phyloP scores from a whole-genome alignment of 2,797 vertebrate species.

The Tiaroga cobitis region DNA sequence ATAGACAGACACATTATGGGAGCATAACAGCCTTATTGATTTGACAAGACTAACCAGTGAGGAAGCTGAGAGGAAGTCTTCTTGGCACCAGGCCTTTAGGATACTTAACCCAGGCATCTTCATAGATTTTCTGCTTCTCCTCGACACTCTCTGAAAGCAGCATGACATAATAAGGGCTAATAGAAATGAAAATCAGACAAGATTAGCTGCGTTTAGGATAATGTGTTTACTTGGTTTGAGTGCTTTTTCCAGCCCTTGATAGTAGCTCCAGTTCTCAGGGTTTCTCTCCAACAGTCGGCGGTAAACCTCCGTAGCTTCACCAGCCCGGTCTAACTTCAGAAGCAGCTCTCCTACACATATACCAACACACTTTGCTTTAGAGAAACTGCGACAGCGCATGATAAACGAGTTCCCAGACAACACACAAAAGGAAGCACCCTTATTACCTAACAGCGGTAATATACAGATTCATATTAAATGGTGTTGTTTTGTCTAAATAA shows the following conservation, averaged over 20 bases:
- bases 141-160: slow-evolving; percentile 82
- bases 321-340: slow-evolving; percentile 88
- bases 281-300: slow-evolving; percentile 91
- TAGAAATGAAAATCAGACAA: neutral
- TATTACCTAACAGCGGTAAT: neutral
- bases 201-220: neutral
- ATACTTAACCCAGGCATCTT: slow-evolving; percentile 94
- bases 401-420: neutral
- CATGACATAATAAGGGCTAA: neutral
- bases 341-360: slow-evolving; percentile 85
- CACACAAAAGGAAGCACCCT: neutral
- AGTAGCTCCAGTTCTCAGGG: slow-evolving; percentile 98
- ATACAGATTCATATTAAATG: neutral
- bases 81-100: slow-evolving; percentile 94
- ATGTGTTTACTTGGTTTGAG: slow-evolving; percentile 86
- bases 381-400: neutral
- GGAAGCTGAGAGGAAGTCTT: slow-evolving; percentile 92
- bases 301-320: slow-evolving; percentile 92
- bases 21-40: neutral
- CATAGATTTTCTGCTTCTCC: slow-evolving; percentile 93
- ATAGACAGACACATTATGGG: neutral
- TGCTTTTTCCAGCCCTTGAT: slow-evolving; percentile 93
- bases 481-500: neutral
- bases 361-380: neutral
- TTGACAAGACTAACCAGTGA: slow-evolving; percentile 79